Conservation (phyloP, 2,113 vertebrate genomes). For the Peromyscus polionotus region DNA sequence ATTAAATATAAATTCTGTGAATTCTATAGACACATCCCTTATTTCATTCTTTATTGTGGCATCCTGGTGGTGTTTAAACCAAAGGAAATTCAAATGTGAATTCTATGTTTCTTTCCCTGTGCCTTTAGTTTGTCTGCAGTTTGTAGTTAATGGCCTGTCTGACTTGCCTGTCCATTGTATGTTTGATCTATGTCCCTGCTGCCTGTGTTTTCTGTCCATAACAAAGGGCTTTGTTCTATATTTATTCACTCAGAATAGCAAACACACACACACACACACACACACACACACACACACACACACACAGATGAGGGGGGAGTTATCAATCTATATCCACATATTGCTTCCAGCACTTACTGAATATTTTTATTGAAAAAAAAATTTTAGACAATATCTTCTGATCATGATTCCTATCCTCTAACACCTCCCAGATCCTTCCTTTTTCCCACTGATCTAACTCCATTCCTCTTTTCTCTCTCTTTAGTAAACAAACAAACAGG, state of each 20-base stretch:
- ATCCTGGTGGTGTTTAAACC: background rate
- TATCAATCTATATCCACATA: background rate
- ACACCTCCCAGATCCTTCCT: background rate
- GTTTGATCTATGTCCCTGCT: background rate
- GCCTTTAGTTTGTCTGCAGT: background rate
- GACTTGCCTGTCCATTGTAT: background rate
- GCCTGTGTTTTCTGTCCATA: background rate
- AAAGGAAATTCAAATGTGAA: background rate
- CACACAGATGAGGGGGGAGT: no score
- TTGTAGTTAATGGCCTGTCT: background rate
- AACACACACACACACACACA: background rate
- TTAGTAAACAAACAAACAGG: background rate
- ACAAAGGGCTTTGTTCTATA: background rate
- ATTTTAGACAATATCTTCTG: background rate
- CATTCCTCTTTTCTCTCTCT: background rate
- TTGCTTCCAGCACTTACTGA: background rate
- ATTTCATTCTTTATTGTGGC: background rate
- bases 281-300: no score
- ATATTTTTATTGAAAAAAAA: background rate
- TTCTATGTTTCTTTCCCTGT: background rate
- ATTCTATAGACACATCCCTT: background rate
- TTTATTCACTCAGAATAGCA: background rate
- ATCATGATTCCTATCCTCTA: background rate
- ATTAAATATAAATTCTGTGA: background rate
- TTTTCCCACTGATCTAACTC: background rate